These are phyloP conservation scores for Apeira syringaria DNA, from an alignment of 2,888 invertebrate species.

Conservation along the genomic window DNA sequence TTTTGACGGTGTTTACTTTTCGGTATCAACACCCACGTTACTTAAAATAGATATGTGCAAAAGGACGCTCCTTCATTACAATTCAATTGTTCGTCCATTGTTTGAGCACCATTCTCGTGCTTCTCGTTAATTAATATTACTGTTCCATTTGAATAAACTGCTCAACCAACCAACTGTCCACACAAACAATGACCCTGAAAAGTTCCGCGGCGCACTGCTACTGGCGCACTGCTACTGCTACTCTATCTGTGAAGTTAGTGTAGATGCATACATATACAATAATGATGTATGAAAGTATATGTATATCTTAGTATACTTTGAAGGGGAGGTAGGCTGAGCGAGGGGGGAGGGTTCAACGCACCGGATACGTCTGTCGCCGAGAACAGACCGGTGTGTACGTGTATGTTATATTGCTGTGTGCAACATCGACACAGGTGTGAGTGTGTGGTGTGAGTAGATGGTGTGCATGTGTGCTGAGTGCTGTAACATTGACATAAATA, in stretches of 20 bases:
- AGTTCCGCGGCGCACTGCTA: slow-evolving; percentile 15
- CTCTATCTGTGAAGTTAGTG: slow-evolving; percentile 10
- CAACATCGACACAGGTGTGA: slow-evolving; percentile 64
- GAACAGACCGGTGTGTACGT: slow-evolving; percentile 45
- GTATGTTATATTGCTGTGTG: slow-evolving; percentile 11
- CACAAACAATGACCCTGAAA: slow-evolving; percentile 30
- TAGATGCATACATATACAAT: slow-evolving; percentile 6
- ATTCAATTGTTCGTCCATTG: slow-evolving; percentile 12
- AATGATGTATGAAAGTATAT: slow-evolving; percentile 8
- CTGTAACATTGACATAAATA: slow-evolving; percentile 81
- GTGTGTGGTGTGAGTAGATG: slow-evolving; percentile 26
- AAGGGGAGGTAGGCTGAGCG: slow-evolving; percentile 44
- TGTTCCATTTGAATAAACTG: slow-evolving; percentile 18
- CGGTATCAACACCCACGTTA: slow-evolving; percentile 5
- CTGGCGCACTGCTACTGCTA: slow-evolving; percentile 10
- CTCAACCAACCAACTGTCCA: slow-evolving; percentile 10
- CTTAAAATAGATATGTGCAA: slow-evolving; percentile 12
- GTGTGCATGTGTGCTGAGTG: slow-evolving; percentile 42
- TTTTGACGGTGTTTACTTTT: background rate
- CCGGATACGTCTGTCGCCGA: slow-evolving; percentile 78
- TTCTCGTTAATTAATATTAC: slow-evolving; percentile 13
- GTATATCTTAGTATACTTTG: slow-evolving; percentile 24
- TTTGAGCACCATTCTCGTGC: slow-evolving; percentile 17
- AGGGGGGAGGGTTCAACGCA: slow-evolving; percentile 72
- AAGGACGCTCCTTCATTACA: slow-evolving; percentile 25